A percentile compares a stretch with the other conserved stretches of the same genome.
Conservation (phyloP, 2,797 vertebrate species). For the Heterohyrax brucei region DNA sequence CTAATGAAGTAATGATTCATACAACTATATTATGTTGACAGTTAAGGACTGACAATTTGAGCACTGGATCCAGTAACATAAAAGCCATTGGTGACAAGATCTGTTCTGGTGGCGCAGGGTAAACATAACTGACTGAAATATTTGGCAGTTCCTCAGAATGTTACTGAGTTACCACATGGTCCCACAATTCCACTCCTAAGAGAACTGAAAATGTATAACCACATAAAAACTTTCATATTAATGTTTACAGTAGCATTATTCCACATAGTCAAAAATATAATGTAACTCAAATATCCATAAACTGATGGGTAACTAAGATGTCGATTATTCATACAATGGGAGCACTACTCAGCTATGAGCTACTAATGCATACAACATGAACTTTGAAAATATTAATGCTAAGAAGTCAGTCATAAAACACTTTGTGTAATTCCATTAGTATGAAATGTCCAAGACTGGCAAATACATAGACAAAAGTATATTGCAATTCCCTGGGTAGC, state of each 20-base stretch:
- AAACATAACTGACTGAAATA: neutral
- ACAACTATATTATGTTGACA: neutral
- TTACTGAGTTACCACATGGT: neutral
- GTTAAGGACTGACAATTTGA: neutral
- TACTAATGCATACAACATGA: neutral
- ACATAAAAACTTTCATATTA: constrained; percentile 12
- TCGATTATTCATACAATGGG: neutral
- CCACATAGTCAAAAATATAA: neutral
- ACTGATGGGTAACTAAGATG: neutral
- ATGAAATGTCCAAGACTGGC: neutral
- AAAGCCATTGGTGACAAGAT: constrained; percentile 37
- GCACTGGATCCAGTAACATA: neutral
- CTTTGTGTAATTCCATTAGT: constrained; percentile 4
- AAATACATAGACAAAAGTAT: constrained; percentile 13
- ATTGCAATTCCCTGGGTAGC: neutral
- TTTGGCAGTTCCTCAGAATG: constrained; percentile 13
- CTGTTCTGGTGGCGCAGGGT: neutral
- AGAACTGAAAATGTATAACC: neutral
- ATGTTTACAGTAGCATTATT: constrained; percentile 31
- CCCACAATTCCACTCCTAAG: constrained; percentile 9
- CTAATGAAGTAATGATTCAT: constrained; percentile 37
- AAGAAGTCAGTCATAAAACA: constrained; percentile 24
- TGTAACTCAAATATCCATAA: constrained; percentile 50
- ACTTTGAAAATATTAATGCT: constrained; percentile 8
- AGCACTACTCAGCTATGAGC: constrained; percentile 44